Evolutionary conservation across 2,113 vertebrate species (phyloP).

Genomic region (Henicopernis longicauda): DNA sequence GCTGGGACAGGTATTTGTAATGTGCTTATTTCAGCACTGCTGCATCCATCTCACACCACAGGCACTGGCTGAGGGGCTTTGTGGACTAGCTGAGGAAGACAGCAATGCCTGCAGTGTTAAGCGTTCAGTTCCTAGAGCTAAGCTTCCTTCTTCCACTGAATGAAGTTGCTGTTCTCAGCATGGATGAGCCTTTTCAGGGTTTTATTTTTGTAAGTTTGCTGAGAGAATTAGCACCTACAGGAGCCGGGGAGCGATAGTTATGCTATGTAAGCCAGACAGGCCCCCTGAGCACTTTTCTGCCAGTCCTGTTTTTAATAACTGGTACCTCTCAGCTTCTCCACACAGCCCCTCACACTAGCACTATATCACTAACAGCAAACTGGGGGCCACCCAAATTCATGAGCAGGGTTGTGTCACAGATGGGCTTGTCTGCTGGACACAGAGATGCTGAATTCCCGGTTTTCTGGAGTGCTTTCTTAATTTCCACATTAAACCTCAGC

Average conservation of each 20-base stretch:
- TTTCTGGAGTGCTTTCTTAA: background rate
- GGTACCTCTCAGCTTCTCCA: background rate
- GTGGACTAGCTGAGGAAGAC: background rate
- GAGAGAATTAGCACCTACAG: conserved; percentile 59
- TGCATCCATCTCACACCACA: background rate
- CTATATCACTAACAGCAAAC: background rate
- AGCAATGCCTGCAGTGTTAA: conserved; percentile 24
- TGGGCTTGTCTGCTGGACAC: background rate
- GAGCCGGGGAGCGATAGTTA: background rate
- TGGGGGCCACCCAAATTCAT: background rate
- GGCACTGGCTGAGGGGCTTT: background rate
- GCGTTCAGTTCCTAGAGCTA: background rate
- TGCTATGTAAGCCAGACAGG: conserved; percentile 5
- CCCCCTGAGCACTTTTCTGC: background rate
- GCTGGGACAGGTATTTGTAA: background rate
- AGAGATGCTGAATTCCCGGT: background rate
- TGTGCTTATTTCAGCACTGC: background rate
- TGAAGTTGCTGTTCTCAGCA: conserved; percentile 50
- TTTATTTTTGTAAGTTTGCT: conserved; percentile 60
- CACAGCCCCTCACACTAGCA: background rate
- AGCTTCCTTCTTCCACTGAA: conserved; percentile 15
- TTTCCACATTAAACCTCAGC: background rate
- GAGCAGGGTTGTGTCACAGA: background rate
- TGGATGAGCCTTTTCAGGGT: conserved; percentile 60
- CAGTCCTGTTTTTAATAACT: background rate